Conservation (phyloP, 1,140 invertebrate genomes). For the Ceratina calcarata region DNA sequence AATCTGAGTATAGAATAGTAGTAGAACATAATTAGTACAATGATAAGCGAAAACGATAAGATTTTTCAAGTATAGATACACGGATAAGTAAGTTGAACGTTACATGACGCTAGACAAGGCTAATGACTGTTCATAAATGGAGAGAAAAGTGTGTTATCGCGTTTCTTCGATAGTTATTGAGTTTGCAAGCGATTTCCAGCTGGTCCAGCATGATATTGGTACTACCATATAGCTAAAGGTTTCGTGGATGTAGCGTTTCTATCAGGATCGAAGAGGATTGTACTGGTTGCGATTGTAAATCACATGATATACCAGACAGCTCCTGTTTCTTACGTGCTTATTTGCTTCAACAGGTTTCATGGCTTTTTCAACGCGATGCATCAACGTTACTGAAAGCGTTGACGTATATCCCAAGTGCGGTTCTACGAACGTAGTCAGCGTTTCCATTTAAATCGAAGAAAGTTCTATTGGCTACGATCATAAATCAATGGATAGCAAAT, state of each 20-base stretch:
- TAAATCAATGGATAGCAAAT: slow-evolving; percentile 19
- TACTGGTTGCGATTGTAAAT: slow-evolving; percentile 24
- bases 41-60: too few relatives aligned
- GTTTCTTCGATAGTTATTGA: too few relatives aligned
- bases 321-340: slow-evolving; percentile 17
- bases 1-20: too few relatives aligned
- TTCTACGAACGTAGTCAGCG: slow-evolving; percentile 15
- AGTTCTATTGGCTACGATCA: neutral
- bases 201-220: too few relatives aligned
- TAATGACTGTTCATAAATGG: too few relatives aligned
- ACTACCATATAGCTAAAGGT: too few relatives aligned
- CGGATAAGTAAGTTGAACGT: too few relatives aligned
- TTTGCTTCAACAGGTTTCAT: slow-evolving; percentile 28
- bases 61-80: too few relatives aligned
- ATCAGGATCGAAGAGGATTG: slow-evolving; percentile 11
- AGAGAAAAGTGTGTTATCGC: too few relatives aligned
- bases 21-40: too few relatives aligned
- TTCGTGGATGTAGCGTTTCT: neutral
- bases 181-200: too few relatives aligned
- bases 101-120: too few relatives aligned
- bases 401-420: slow-evolving; percentile 9
- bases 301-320: slow-evolving; percentile 12
- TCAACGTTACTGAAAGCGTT: slow-evolving; percentile 28
- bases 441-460: slow-evolving; percentile 26
- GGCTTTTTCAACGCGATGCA: slow-evolving; percentile 24